Evolutionary conservation across 2,888 invertebrate genomes (phyloP).

Genomic region (Epirrhoe tristata): DNA sequence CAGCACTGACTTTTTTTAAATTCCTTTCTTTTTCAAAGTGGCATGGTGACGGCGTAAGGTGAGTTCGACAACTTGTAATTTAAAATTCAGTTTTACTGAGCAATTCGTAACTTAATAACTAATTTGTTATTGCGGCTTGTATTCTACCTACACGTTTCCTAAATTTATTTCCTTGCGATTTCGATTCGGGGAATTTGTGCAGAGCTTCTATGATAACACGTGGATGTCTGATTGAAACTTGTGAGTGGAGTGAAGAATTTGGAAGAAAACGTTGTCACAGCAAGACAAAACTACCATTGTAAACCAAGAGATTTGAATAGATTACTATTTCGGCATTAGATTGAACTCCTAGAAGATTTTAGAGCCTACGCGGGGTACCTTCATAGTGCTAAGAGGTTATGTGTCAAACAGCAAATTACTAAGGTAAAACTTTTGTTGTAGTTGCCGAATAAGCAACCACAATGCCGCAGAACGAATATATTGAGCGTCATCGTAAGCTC

Average conservation of each 20-base stretch:
- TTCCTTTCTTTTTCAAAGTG: constrained; percentile 78
- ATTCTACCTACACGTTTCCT: constrained; percentile 2
- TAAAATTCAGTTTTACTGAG: constrained; percentile 53
- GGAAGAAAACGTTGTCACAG: constrained; percentile 19
- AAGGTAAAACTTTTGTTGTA: constrained; percentile 79
- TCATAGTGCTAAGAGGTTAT: constrained; percentile 57
- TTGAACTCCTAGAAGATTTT: not conserved
- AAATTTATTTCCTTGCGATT: not conserved
- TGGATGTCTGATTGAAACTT: constrained; percentile 31
- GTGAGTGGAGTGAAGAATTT: constrained; percentile 28
- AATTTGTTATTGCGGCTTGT: constrained; percentile 11
- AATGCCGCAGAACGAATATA: constrained; percentile 99
- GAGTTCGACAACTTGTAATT: constrained; percentile 64
- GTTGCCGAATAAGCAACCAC: constrained; percentile 84
- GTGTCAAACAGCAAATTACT: constrained; percentile 52
- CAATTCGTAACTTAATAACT: constrained; percentile 42
- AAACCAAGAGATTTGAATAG: not conserved
- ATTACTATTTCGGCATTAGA: not conserved
- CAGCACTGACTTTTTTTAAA: constrained; percentile 6
- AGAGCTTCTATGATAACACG: constrained; percentile 37
- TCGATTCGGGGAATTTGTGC: constrained; percentile 22
- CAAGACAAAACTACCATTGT: constrained; percentile 12
- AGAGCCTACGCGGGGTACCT: not conserved
- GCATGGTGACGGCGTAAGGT: constrained; percentile 84
- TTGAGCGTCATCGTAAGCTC: constrained; percentile 98